Evolutionary conservation across 2,888 invertebrate species (phyloP).

Genomic region (Trisateles emortualis): DNA sequence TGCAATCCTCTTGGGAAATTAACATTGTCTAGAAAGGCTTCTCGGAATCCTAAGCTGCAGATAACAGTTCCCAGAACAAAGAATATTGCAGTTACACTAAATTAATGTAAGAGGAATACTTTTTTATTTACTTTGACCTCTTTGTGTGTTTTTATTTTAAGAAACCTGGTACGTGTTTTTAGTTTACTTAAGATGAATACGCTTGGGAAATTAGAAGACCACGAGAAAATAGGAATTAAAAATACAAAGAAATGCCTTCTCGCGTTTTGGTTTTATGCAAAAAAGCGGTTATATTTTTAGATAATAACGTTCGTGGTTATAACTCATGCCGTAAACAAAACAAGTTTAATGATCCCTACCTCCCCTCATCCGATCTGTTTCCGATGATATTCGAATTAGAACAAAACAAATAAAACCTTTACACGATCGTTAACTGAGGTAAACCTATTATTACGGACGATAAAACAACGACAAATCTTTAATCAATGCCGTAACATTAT

Average conservation of each 20-base stretch:
- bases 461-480: background rate
- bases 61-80: slow-evolving; percentile 31
- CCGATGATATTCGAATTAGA: slow-evolving; percentile 4
- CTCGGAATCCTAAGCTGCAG: slow-evolving; percentile 44
- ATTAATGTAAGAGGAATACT: slow-evolving; percentile 32
- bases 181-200: slow-evolving; percentile 1
- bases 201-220: slow-evolving; percentile 3
- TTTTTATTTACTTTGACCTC: slow-evolving; percentile 11
- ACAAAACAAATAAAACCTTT: slow-evolving; percentile 8
- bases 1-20: slow-evolving; percentile 64
- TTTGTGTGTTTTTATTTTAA: slow-evolving; percentile 13
- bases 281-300: background rate
- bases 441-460: slow-evolving; percentile 6
- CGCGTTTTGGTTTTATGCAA: background rate
- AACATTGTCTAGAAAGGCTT: slow-evolving; percentile 43
- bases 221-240: background rate
- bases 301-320: background rate
- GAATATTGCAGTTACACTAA: slow-evolving; percentile 44
- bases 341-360: slow-evolving; percentile 2
- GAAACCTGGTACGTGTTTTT: background rate
- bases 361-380: background rate
- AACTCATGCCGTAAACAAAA: background rate
- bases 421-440: background rate
- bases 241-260: background rate
- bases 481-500: slow-evolving; percentile 1